These are phyloP conservation scores for Lacerta viridis DNA, from an alignment of 2,797 vertebrate species.

Conservation along the genomic window DNA sequence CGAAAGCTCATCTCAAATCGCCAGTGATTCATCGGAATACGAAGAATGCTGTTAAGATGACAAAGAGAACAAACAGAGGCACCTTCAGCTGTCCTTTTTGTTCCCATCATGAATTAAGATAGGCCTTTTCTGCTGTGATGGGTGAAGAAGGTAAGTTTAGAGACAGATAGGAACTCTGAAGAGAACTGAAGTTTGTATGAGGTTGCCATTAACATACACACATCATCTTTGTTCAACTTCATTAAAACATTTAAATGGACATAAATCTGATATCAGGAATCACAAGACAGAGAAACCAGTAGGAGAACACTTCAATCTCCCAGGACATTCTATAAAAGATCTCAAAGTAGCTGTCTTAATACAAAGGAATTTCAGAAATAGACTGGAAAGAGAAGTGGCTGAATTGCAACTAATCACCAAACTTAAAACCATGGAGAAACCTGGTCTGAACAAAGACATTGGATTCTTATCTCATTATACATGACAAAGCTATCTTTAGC, in stretches of 20 bases:
- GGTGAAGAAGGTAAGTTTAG: background rate
- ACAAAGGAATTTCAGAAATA: too few species aligned
- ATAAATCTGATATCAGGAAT: too few species aligned
- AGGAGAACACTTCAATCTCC: too few species aligned
- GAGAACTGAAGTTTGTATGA: background rate
- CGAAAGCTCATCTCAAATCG: background rate
- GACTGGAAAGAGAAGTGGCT: too few species aligned
- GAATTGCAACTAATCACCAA: too few species aligned
- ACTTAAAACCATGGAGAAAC: too few species aligned
- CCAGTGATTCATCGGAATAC: background rate
- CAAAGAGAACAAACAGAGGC: background rate
- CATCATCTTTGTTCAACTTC: background rate
- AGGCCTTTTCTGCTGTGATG: conserved; percentile 4
- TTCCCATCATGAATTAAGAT: background rate
- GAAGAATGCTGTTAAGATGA: background rate
- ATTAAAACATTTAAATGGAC: background rate
- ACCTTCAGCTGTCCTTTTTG: background rate
- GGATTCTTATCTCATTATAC: too few species aligned
- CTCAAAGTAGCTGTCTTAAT: too few species aligned
- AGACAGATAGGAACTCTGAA: conserved; percentile 12
- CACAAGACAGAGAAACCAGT: too few species aligned
- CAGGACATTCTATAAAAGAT: too few species aligned
- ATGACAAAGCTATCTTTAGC: too few species aligned
- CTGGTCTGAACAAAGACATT: too few species aligned
- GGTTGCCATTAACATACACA: background rate